Percentiles rank a stretch among this genome's conserved stretches.
phyloP scores from a whole-genome alignment of 2,888 invertebrate genomes.

The Hemicrepidius hirtus region DNA sequence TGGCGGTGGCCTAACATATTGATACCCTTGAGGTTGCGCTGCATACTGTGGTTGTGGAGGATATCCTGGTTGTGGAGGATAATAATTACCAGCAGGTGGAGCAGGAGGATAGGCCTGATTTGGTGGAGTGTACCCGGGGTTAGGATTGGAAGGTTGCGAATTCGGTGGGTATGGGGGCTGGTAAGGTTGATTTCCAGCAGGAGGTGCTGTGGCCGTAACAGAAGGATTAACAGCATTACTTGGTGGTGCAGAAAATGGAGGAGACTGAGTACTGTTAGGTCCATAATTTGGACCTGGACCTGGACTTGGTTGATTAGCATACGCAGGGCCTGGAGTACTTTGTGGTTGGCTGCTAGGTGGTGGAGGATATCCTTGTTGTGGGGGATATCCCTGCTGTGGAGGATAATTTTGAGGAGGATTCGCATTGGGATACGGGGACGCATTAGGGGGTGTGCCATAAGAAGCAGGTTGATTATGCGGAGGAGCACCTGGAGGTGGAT shows the following conservation, averaged over 20 bases:
- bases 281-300: conserved; percentile 73
- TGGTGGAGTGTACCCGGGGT: conserved; percentile 72
- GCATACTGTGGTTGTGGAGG: conserved; percentile 78
- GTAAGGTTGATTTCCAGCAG: conserved; percentile 74
- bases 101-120: conserved; percentile 67
- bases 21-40: conserved; percentile 78
- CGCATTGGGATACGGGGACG: conserved; percentile 66
- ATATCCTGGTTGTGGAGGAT: conserved; percentile 78
- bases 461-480: conserved; percentile 66
- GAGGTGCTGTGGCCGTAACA: conserved; percentile 74
- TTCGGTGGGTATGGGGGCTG: conserved; percentile 74
- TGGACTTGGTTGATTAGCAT: conserved; percentile 76
- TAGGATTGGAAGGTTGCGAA: conserved; percentile 72
- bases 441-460: conserved; percentile 67
- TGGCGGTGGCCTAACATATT: conserved; percentile 78
- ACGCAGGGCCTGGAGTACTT: conserved; percentile 72
- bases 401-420: conserved; percentile 66
- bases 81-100: conserved; percentile 68
- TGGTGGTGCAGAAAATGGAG: conserved; percentile 77
- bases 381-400: conserved; percentile 74
- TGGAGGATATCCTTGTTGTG: conserved; percentile 76
- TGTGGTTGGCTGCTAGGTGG: conserved; percentile 76
- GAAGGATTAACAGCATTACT: conserved; percentile 72
- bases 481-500: conserved; percentile 68
- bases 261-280: conserved; percentile 74